Evolutionary conservation across 2,888 invertebrate species (phyloP), one percentile per base, ranked within the genome.

Genomic region (Microctonus brassicae): DNA sequence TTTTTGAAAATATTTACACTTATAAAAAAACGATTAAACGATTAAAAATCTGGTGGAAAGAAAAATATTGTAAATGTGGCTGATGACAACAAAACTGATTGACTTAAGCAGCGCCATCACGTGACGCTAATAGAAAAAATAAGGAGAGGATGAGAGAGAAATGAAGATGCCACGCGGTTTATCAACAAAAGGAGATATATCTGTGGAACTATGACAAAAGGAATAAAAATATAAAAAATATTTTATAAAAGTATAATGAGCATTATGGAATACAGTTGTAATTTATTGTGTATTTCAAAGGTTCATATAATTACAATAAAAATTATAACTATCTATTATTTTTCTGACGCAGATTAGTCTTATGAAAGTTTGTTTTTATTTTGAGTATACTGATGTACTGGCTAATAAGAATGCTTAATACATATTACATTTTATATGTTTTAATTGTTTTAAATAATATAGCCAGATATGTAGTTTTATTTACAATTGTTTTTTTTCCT

Each of bases 41-140:
- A 74, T 70, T 74, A 78, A 78, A 81, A 80, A 77, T 75, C 66
- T 76, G 74, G 68, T 74, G 52, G 66, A 83, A 83, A 82, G 80
- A 77, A 82, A 82, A 77, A 79, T 77, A 81, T 78, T 79, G 78
- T 81, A 82, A 84, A 84, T 81, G 82, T 83, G 83, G 82, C 79
- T 80, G 79, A 85, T 82, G 82, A 85, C 84, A 85, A 85, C 85
- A 85, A 85, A 84, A 84, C 82, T 81, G 78, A 79, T 76, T 75
- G 80, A 80, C 77, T 60, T 55, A 11, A 47, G 72, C 64, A 62
- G 78, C 83, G 82, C 80, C 70, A 70, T 72, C 69, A 55, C 55
- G 55, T 55, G 1, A 65, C 71, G 72, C 55, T 64, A 11, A 70
- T 70, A 47, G 17, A 47, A 47, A 47, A n/a, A 47, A 29, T 7